Conservation (phyloP, 2,888 invertebrate genomes). For the Lasioglossum figueresi region DNA sequence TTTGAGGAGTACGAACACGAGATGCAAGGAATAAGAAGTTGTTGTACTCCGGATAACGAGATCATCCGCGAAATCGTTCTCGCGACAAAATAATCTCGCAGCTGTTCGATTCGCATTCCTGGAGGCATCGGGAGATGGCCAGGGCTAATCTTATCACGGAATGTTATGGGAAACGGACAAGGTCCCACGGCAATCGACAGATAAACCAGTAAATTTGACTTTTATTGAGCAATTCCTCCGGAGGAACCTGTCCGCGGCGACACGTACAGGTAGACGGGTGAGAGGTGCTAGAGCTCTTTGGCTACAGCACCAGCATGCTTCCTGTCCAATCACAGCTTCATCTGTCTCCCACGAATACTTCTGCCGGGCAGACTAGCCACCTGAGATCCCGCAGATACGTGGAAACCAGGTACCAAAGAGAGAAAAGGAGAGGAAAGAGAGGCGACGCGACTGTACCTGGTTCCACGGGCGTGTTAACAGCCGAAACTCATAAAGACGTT, state of each 20-base stretch:
- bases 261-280: conserved; percentile 14
- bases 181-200: conserved; percentile 14
- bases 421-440: not conserved
- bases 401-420: conserved; percentile 60
- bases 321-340: conserved; percentile 76
- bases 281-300: conserved; percentile 31
- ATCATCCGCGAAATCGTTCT: not conserved
- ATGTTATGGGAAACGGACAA: conserved; percentile 1
- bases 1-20: not conserved
- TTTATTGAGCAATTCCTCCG: conserved; percentile 39
- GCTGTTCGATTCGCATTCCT: not conserved
- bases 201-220: conserved; percentile 43
- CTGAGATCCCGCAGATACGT: conserved; percentile 77
- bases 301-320: conserved; percentile 45
- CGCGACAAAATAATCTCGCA: not conserved
- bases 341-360: conserved; percentile 67
- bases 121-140: not conserved
- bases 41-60: not conserved
- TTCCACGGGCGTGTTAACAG: conserved; percentile 81
- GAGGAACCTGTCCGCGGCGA: conserved; percentile 33
- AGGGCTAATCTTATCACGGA: conserved; percentile 12
- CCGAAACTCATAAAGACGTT: conserved; percentile 83
- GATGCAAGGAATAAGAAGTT: not conserved
- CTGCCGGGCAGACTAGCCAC: conserved; percentile 67
- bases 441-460: conserved; percentile 70